Evolutionary conservation across 2,888 invertebrate genomes (phyloP).

Genomic region (Oscheius onirici): DNA sequence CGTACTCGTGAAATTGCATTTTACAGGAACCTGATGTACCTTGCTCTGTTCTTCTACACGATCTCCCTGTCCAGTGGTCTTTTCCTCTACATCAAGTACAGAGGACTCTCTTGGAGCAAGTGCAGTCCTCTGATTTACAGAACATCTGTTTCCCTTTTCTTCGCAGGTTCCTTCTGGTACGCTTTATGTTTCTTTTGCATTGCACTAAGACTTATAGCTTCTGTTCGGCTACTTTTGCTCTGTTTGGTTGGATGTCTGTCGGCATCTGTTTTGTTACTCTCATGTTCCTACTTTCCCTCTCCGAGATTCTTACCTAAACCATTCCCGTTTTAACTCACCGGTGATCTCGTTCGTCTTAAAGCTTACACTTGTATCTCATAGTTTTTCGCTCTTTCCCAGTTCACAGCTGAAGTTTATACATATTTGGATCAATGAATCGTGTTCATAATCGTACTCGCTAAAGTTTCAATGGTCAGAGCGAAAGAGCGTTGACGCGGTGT

Average conservation of each 20-base stretch:
- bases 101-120: background rate
- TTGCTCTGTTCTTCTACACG: constrained; percentile 5
- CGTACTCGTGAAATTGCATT: too few species aligned
- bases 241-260: constrained; percentile 20
- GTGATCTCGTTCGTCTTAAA: constrained; percentile 2
- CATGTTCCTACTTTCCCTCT: constrained; percentile 24
- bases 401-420: too few species aligned
- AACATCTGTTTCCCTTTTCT: background rate
- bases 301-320: constrained; percentile 11
- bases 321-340: background rate
- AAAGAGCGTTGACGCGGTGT: too few species aligned
- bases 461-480: too few species aligned
- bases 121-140: constrained; percentile 3
- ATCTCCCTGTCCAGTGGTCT: constrained; percentile 1
- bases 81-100: constrained; percentile 3
- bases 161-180: constrained; percentile 13
- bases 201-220: constrained; percentile 29
- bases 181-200: background rate
- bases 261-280: constrained; percentile 23
- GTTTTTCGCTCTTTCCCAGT: background rate
- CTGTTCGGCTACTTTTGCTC: constrained; percentile 21
- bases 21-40: constrained; percentile 14
- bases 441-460: too few species aligned
- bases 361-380: background rate
- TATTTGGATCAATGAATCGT: too few species aligned